Evolutionary conservation across 2,113 vertebrate species (phyloP).

Genomic region (Merops nubicus): DNA sequence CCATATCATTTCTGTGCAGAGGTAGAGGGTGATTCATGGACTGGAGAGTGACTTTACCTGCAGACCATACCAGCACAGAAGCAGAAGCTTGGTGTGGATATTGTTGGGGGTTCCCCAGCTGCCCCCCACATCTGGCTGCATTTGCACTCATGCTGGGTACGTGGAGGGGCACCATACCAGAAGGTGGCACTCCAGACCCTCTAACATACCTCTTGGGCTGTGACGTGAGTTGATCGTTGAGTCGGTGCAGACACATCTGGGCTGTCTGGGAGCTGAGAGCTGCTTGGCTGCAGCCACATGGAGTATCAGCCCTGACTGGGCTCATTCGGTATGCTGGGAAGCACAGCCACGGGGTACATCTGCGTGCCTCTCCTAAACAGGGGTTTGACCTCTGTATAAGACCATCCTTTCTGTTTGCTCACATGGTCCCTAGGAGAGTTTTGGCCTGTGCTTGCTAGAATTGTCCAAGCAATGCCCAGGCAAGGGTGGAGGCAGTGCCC

Average conservation of each 20-base stretch:
- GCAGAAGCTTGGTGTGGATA: background rate
- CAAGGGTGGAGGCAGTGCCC: background rate
- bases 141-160: rapidly evolving
- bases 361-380: background rate
- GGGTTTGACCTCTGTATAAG: background rate
- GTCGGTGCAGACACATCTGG: background rate
- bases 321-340: rapidly evolving
- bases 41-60: background rate
- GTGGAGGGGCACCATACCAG: background rate
- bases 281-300: rapidly evolving
- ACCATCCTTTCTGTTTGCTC: background rate
- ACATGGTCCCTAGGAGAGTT: background rate
- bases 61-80: rapidly evolving
- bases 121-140: rapidly evolving
- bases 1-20: rapidly evolving
- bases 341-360: background rate
- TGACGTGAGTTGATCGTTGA: too few species aligned
- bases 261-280: background rate
- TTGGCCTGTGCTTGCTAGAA: rapidly evolving
- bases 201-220: background rate
- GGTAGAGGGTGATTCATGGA: background rate
- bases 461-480: background rate
- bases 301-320: rapidly evolving
- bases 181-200: slow-evolving; percentile 55
- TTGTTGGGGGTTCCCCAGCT: background rate